Evolutionary conservation across 2,797 vertebrate species (phyloP), one percentile per base, ranked within the genome.

Genomic region (Glossophaga mutica): DNA sequence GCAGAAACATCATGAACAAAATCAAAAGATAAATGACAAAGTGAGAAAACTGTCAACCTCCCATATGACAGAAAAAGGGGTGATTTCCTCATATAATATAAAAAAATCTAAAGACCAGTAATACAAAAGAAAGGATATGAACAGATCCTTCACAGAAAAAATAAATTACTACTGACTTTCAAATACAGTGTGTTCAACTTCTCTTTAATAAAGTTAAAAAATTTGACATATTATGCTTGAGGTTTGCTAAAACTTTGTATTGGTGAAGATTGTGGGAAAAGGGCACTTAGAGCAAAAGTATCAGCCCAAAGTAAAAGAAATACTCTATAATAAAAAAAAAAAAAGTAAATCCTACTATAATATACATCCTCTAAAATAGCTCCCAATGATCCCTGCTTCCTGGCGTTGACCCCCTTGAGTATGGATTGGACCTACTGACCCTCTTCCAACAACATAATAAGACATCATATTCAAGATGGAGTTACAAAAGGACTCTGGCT

Each of bases 11-110:
- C 39, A 88, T 90, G 57, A 94, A 89, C 59, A 96, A 94, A 96
- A 96, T 93, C 73, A 95, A 96, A 95, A 95, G 55, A 91, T 42
- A 10, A 96, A 44, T 59, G 57, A 92, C 74, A 94, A 87, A 68
- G 21, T 91, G 18, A 96, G 86, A 96, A 92, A 92, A 78, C 39
- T 73, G 92, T 67, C 82, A 94, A 46, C 39, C 4, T 79, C 52
- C 91, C 2, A 48, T 21, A 57, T 71, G 70, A 89, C 67, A 76
- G 37, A 76, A 12, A 86, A 94, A 19, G 18, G 57, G 68, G 12
- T 96, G 78, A 90, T 76, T 94, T 94, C 46, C 21, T 92, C 16
- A 94, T 50, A 55, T 39, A 90, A 87, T 79, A 71, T 32, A 42
- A 34, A 65, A 76, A 86, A 55, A 83, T 44, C 50, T 90, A 65